These are phyloP conservation scores for Drosophila paucipuncta DNA, from an alignment of 2,888 invertebrate species.

Conservation along the genomic window DNA sequence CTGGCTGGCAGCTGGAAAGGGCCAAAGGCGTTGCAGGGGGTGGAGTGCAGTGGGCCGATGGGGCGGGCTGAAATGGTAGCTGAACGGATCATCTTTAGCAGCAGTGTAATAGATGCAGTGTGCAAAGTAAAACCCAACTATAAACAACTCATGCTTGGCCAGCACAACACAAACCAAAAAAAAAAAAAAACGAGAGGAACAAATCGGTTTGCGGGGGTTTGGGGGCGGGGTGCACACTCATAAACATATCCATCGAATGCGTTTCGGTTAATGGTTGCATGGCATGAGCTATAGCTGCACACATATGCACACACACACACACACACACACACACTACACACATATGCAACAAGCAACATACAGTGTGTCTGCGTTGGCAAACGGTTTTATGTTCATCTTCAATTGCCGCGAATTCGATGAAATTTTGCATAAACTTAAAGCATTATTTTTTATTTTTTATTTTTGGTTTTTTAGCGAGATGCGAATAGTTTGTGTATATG, in stretches of 20 bases:
- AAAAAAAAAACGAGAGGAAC: not conserved
- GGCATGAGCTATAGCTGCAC: slow-evolving; percentile 12
- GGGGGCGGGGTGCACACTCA: slow-evolving; percentile 16
- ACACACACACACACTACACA: not conserved
- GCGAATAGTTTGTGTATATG: not conserved
- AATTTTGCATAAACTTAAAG: slow-evolving; percentile 25
- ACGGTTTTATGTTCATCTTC: slow-evolving; percentile 20
- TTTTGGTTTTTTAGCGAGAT: not conserved
- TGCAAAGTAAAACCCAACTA: slow-evolving; percentile 38
- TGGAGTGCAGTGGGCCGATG: not conserved
- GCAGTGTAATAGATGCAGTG: slow-evolving; percentile 35
- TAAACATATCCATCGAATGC: slow-evolving; percentile 59
- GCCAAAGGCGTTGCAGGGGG: not conserved
- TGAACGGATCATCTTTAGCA: slow-evolving; percentile 54
- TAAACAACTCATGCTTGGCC: slow-evolving; percentile 49
- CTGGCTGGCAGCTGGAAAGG: not conserved
- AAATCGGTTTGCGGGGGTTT: not conserved
- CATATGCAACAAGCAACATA: too few relatives aligned
- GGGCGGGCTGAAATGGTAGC: slow-evolving; percentile 8
- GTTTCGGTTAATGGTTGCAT: slow-evolving; percentile 33
- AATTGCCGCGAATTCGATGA: slow-evolving; percentile 21
- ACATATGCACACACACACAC: not conserved
- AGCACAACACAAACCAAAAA: not conserved
- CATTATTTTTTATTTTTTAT: not conserved
- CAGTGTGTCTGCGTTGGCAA: not conserved